Percentiles rank a stretch among this genome's conserved stretches.
Conservation (phyloP, 2,113 vertebrate genomes). For the Sclerurus mexicanus region DNA sequence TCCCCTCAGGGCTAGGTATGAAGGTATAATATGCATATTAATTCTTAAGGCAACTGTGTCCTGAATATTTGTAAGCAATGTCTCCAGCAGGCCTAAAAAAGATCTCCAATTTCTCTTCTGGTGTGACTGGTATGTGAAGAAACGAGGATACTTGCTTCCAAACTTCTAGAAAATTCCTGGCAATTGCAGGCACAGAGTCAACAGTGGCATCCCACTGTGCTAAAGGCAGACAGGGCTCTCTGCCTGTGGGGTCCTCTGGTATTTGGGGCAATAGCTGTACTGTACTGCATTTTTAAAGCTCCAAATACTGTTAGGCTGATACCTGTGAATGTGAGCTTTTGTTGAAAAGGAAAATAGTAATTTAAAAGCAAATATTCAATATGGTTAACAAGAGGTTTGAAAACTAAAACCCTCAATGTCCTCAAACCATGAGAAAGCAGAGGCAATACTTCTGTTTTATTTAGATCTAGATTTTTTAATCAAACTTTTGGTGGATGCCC, state of each 20-base stretch:
- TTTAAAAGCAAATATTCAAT: background rate
- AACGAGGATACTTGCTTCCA: background rate
- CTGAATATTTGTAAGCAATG: background rate
- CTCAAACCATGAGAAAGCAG: background rate
- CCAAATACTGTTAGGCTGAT: background rate
- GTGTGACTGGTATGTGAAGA: background rate
- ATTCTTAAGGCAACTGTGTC: background rate
- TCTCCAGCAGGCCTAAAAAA: background rate
- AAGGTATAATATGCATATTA: background rate
- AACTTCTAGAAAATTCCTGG: background rate
- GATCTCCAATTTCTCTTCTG: background rate
- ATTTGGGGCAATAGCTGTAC: background rate
- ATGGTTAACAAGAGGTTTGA: background rate
- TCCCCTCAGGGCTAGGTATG: background rate
- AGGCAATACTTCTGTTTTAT: background rate
- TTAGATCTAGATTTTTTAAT: background rate
- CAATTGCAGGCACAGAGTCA: background rate
- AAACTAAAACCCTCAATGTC: background rate
- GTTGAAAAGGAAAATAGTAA: background rate
- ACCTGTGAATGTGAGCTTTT: background rate
- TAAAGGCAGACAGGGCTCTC: background rate
- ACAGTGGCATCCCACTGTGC: background rate
- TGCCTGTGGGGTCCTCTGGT: background rate
- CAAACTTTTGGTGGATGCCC: background rate
- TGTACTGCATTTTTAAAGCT: background rate